Conservation (phyloP, 2,797 vertebrate species). For the Acanthopagrus latus region DNA sequence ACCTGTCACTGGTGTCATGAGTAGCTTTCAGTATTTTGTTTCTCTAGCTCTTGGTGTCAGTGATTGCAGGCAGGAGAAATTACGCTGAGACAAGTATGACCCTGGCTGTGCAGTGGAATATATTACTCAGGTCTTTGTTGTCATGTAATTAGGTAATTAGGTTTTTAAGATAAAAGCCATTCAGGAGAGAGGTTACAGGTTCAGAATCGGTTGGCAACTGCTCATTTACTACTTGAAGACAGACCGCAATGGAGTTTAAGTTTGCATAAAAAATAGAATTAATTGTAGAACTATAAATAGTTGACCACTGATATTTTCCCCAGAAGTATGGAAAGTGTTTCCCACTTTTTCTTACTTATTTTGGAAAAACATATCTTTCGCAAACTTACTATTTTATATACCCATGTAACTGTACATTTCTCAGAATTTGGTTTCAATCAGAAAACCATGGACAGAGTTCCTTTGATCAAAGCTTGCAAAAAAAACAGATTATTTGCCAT, state of each 20-base stretch:
- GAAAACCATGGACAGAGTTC: not conserved
- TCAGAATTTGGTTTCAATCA: not conserved
- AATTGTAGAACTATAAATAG: not conserved
- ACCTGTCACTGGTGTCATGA: conserved; percentile 27
- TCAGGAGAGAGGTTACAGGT: not conserved
- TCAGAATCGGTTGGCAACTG: not conserved
- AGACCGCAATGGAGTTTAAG: not conserved
- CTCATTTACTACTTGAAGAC: not conserved
- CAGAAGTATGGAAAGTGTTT: not conserved
- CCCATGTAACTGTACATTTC: conserved; percentile 1
- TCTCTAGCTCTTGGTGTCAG: conserved; percentile 18
- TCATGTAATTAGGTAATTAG: conserved; percentile 32
- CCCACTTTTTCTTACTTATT: not conserved
- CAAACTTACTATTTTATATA: not conserved
- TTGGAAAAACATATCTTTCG: not conserved
- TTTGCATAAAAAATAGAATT: not conserved
- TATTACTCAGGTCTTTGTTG: conserved; percentile 38
- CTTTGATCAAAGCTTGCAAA: not conserved
- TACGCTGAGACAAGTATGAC: conserved; percentile 22
- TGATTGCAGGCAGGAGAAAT: conserved; percentile 31
- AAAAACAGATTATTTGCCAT: not conserved
- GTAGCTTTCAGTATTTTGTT: conserved; percentile 26
- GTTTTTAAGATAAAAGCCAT: conserved; percentile 20
- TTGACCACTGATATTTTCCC: not conserved
- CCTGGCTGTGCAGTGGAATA: conserved; percentile 9